Evolutionary conservation across 2,113 vertebrate genomes (phyloP).

Genomic region (Noturus placidus): DNA sequence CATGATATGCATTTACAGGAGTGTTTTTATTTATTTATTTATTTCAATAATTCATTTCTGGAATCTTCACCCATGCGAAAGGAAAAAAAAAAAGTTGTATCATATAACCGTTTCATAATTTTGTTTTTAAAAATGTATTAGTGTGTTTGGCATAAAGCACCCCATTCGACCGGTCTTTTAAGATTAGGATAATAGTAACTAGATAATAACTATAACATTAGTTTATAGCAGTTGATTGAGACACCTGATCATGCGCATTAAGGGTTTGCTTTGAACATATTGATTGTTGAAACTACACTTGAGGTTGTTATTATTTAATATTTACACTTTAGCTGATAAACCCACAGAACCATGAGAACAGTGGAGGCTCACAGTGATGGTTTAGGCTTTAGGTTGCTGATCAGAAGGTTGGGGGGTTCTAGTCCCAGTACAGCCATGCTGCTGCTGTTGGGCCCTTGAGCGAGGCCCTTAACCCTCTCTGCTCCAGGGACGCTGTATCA

Average conservation of each 20-base stretch:
- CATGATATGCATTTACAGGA: neutral
- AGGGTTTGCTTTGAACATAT: neutral
- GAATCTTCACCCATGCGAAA: neutral
- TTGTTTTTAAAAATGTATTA: neutral
- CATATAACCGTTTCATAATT: neutral
- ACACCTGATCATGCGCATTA: neutral
- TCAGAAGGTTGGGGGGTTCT: too few relatives aligned
- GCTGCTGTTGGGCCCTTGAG: too few relatives aligned
- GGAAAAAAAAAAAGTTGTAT: neutral
- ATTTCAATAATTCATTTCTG: too few relatives aligned
- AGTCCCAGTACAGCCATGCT: too few relatives aligned
- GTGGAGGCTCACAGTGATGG: too few relatives aligned
- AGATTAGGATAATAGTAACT: neutral
- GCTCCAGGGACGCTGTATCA: too few relatives aligned
- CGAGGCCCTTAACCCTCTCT: too few relatives aligned
- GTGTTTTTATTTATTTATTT: too few relatives aligned
- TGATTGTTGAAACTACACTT: neutral
- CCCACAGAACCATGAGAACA: too few relatives aligned
- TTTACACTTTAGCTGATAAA: too few relatives aligned
- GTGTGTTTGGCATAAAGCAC: neutral
- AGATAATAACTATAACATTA: neutral
- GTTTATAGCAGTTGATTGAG: neutral
- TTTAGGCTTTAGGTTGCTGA: too few relatives aligned
- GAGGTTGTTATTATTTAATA: neutral
- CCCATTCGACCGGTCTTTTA: neutral